Conservation (phyloP, 2,888 invertebrate genomes). For the Rhamnusium bicolor region DNA sequence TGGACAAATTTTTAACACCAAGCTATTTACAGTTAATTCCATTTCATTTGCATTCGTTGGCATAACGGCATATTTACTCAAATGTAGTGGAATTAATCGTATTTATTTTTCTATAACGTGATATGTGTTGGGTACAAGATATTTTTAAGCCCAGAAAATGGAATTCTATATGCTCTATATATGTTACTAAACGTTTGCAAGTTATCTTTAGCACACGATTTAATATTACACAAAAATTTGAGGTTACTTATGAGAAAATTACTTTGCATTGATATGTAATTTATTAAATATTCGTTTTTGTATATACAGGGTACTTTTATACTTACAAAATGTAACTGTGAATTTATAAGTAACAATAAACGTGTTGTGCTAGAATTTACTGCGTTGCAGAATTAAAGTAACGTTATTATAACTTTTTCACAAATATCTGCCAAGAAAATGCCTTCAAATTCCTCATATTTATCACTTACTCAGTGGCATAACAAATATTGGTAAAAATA, state of each 20-base stretch:
- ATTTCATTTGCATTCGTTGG: slow-evolving; percentile 22
- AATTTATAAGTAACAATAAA: no score
- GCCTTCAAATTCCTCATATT: no score
- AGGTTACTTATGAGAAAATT: slow-evolving; percentile 36
- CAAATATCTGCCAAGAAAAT: no score
- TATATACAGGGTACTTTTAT: no score
- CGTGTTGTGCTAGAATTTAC: no score
- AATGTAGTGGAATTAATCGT: slow-evolving; percentile 15
- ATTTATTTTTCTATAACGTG: slow-evolving; percentile 33
- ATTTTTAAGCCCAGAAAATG: slow-evolving; percentile 47
- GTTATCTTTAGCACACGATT: slow-evolving; percentile 33
- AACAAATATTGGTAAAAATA: no score
- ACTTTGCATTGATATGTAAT: not conserved
- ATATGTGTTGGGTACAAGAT: slow-evolving; percentile 41
- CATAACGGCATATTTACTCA: not conserved
- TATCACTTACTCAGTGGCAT: no score
- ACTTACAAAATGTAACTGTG: no score
- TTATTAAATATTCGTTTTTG: not conserved
- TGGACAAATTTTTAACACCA: slow-evolving; percentile 44
- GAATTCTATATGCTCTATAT: slow-evolving; percentile 41
- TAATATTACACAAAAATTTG: slow-evolving; percentile 35
- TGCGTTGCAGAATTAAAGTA: no score
- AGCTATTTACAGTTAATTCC: slow-evolving; percentile 39
- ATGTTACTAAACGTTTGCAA: slow-evolving; percentile 30
- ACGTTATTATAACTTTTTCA: no score